These are phyloP conservation scores for Lamellibrachia columna DNA, from an alignment of 2,888 invertebrate genomes.

Conservation along the genomic window DNA sequence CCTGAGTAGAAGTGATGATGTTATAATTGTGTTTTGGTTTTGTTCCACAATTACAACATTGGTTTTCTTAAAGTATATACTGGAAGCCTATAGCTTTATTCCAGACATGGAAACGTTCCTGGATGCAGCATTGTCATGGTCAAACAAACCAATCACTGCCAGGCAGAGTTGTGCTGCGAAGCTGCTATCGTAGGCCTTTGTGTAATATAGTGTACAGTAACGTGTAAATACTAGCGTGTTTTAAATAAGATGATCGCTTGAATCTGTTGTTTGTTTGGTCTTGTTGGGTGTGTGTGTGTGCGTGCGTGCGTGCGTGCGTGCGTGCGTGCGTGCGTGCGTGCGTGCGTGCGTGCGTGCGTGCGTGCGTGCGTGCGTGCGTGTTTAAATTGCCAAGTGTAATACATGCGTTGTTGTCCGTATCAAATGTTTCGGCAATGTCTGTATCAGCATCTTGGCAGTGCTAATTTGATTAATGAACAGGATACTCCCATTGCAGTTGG, in stretches of 20 bases:
- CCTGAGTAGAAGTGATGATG: neutral
- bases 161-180: neutral
- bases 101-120: neutral
- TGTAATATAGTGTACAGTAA: slow-evolving; percentile 9
- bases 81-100: neutral
- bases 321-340: neutral
- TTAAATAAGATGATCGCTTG: neutral
- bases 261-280: neutral
- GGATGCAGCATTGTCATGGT: slow-evolving; percentile 7
- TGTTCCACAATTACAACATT: neutral
- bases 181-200: neutral
- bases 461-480: neutral
- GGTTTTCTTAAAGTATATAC: neutral
- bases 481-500: neutral
- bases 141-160: neutral
- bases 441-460: neutral
- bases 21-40: neutral
- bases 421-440: neutral
- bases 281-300: neutral
- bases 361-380: neutral
- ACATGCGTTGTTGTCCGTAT: neutral
- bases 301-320: neutral
- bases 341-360: neutral
- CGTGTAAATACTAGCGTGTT: neutral
- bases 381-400: neutral